These are phyloP conservation scores for Drosophila ustulata DNA, from an alignment of 2,888 invertebrate genomes.

Conservation along the genomic window DNA sequence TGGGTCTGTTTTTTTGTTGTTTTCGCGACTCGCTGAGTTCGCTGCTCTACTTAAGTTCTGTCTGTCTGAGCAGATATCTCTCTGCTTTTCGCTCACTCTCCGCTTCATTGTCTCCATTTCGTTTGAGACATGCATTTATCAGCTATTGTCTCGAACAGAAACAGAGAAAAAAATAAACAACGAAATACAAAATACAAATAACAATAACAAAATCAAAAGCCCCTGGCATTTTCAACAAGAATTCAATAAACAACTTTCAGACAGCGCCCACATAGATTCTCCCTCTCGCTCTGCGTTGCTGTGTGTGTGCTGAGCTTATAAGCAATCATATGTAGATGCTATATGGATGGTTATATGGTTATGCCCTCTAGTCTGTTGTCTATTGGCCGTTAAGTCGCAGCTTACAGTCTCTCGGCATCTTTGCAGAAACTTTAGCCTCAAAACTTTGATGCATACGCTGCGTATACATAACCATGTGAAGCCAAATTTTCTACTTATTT, in stretches of 20 bases:
- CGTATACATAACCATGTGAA: background rate
- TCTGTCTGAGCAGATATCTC: background rate
- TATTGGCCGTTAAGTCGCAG: background rate
- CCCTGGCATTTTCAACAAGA: conserved; percentile 25
- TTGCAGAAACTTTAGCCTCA: too few relatives aligned
- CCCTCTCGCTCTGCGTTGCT: background rate
- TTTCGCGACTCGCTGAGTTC: background rate
- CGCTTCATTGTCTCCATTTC: conserved; percentile 10
- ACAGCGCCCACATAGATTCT: background rate
- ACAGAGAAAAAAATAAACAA: conserved; percentile 5
- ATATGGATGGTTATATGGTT: conserved; percentile 14
- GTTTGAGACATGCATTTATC: conserved; percentile 23
- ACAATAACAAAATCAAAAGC: conserved; percentile 33
- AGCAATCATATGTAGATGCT: conserved; percentile 22
- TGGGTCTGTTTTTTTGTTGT: background rate
- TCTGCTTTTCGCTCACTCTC: background rate
- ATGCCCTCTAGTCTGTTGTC: conserved; percentile 6
- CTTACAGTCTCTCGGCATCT: background rate
- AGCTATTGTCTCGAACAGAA: conserved; percentile 13
- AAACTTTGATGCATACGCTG: background rate
- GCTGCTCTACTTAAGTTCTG: conserved; percentile 17
- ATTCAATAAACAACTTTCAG: conserved; percentile 49
- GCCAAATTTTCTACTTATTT: background rate
- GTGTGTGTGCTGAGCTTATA: conserved; percentile 18
- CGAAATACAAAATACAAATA: background rate